Evolutionary conservation across 2,797 vertebrate genomes (phyloP).

Genomic region (Neostethus bicornis): DNA sequence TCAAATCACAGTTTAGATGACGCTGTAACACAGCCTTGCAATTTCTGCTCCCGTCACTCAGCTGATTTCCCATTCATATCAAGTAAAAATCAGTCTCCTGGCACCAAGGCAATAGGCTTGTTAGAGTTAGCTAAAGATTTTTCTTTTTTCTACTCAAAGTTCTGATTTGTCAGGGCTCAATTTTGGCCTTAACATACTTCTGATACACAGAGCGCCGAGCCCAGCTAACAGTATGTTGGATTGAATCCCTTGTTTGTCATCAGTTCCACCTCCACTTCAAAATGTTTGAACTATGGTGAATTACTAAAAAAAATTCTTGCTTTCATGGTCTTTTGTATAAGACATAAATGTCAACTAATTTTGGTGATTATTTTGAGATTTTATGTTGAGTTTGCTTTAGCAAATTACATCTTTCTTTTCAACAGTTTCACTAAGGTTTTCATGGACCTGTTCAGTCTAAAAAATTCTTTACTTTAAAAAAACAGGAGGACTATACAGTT

Average conservation of each 20-base stretch:
- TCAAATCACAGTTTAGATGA: constrained; percentile 42
- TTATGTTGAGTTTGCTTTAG: neutral
- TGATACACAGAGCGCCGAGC: neutral
- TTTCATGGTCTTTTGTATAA: constrained; percentile 3
- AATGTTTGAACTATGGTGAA: neutral
- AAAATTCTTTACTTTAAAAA: neutral
- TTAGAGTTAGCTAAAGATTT: constrained; percentile 5
- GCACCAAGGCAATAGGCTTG: neutral
- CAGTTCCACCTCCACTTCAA: neutral
- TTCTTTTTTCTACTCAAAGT: constrained; percentile 10
- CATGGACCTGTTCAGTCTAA: neutral
- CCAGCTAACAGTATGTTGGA: constrained; percentile 7
- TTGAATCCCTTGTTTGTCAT: constrained; percentile 17
- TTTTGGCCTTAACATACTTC: constrained; percentile 16
- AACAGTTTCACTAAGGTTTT: neutral
- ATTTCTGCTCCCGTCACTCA: constrained; percentile 37
- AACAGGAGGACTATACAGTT: neutral
- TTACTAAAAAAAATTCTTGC: neutral
- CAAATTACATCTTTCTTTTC: neutral
- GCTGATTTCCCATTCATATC: constrained; percentile 32
- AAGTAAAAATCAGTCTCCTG: constrained; percentile 12
- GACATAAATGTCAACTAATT: neutral
- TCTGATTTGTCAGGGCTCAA: constrained; percentile 19
- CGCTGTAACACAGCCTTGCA: constrained; percentile 15
- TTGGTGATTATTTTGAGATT: neutral